Evolutionary conservation across 1,140 invertebrate genomes (phyloP).

Genomic region (Idris sp.): DNA sequence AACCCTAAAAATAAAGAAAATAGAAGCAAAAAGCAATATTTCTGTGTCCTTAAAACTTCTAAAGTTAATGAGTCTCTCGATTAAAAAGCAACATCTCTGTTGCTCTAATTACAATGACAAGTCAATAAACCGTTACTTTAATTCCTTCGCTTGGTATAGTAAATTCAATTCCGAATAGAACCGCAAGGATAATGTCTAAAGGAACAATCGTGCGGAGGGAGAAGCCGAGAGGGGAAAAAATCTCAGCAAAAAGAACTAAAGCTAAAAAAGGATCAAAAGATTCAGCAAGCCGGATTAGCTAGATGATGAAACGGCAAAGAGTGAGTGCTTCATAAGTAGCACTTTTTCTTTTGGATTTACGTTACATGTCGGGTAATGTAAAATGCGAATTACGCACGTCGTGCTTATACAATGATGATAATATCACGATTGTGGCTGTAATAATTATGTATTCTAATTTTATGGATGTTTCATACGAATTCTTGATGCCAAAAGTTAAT

Average conservation of each 20-base stretch:
- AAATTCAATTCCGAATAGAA: constrained; percentile 41
- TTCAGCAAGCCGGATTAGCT: constrained; percentile 52
- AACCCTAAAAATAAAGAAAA: no score
- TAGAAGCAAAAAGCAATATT: neutral
- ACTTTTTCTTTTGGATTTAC: constrained; percentile 25
- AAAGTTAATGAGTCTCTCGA: neutral
- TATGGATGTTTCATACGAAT: no score
- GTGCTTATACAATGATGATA: no score
- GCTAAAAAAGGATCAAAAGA: constrained; percentile 52
- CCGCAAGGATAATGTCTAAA: constrained; percentile 22
- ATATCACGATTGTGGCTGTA: no score
- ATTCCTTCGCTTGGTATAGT: constrained; percentile 33
- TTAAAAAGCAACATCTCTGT: neutral
- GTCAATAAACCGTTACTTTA: constrained; percentile 4
- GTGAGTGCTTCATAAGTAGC: constrained; percentile 15
- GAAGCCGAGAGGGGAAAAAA: neutral
- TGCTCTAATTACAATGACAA: neutral
- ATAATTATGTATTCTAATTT: no score
- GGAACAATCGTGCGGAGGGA: constrained; percentile 18
- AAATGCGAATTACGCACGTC: no score
- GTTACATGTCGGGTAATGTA: no score
- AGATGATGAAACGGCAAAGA: constrained; percentile 30
- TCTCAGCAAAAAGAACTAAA: constrained; percentile 20
- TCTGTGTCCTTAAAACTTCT: no score
- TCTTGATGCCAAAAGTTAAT: no score